Evolutionary conservation across 2,113 vertebrate genomes (phyloP).

Genomic region (Brachyhypopomus gauderio): DNA sequence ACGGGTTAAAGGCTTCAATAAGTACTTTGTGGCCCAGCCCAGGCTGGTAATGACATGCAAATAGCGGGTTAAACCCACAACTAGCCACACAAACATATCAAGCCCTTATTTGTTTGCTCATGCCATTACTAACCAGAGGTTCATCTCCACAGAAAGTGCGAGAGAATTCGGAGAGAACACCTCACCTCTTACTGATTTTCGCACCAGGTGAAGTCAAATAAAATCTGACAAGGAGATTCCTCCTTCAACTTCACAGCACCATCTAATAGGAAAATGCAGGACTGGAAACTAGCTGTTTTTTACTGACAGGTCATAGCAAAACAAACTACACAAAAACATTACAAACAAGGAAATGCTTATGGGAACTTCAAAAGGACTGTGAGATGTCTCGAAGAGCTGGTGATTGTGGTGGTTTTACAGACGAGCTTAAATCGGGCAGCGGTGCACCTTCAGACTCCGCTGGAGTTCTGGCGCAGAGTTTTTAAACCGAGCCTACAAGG

Average conservation of each 20-base stretch:
- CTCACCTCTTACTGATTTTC: slow-evolving; percentile 34
- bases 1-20: slow-evolving; percentile 66
- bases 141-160: background rate
- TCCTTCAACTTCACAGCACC: slow-evolving; percentile 13
- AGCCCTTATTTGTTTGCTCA: slow-evolving; percentile 61
- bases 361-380: background rate
- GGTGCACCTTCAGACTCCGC: slow-evolving; percentile 43
- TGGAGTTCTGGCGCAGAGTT: background rate
- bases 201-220: background rate
- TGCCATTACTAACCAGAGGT: slow-evolving; percentile 63
- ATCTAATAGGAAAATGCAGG: slow-evolving; percentile 14
- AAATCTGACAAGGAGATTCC: slow-evolving; percentile 43
- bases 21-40: slow-evolving; percentile 63
- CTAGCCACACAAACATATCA: slow-evolving; percentile 73
- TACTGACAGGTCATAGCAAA: slow-evolving; percentile 24
- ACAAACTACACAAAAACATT: slow-evolving; percentile 25
- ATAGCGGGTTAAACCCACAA: slow-evolving; percentile 71
- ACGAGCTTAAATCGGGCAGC: background rate
- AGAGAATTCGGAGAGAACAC: slow-evolving; percentile 26
- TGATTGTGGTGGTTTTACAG: slow-evolving; percentile 2
- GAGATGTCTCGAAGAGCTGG: slow-evolving; percentile 23
- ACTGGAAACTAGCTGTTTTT: background rate
- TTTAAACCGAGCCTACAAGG: slow-evolving; percentile 29
- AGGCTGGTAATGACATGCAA: slow-evolving; percentile 73
- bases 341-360: slow-evolving; percentile 20